phyloP scores from a whole-genome alignment of 2,888 invertebrate genomes.

The Ophion obscuratus region DNA sequence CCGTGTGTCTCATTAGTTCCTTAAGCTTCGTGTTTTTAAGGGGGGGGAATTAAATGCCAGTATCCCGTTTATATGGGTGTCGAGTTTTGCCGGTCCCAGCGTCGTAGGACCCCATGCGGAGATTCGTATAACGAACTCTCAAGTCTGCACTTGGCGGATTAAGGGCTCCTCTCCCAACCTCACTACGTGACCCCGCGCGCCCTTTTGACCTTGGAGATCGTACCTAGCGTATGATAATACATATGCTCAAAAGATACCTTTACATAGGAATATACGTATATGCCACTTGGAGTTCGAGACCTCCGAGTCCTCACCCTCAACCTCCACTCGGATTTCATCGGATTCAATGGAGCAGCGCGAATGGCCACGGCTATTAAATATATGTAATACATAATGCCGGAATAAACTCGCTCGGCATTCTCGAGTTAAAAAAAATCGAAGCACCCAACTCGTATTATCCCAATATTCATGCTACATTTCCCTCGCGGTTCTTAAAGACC shows the following conservation, averaged over 20 bases:
- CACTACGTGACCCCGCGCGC: not conserved
- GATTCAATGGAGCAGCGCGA: not conserved
- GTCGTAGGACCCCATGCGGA: slow-evolving; percentile 76
- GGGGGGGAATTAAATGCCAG: slow-evolving; percentile 77
- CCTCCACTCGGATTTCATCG: slow-evolving; percentile 18
- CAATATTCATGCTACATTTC: slow-evolving; percentile 27
- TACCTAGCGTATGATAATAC: slow-evolving; percentile 4
- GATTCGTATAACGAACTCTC: slow-evolving; percentile 78
- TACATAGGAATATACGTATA: not conserved
- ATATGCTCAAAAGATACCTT: not conserved
- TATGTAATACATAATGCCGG: slow-evolving; percentile 6
- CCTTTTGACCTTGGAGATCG: not conserved
- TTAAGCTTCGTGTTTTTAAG: slow-evolving; percentile 72
- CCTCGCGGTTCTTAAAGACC: slow-evolving; percentile 19
- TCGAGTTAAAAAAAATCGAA: slow-evolving; percentile 13
- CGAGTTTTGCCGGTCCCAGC: slow-evolving; percentile 70
- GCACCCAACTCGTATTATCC: slow-evolving; percentile 22
- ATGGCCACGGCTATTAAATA: not conserved
- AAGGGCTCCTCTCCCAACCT: not conserved
- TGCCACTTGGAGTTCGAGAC: slow-evolving; percentile 26
- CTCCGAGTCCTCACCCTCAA: slow-evolving; percentile 33
- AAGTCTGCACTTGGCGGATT: slow-evolving; percentile 71
- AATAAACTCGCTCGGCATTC: slow-evolving; percentile 27
- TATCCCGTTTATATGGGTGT: slow-evolving; percentile 77
- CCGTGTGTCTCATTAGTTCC: slow-evolving; percentile 79